Base-by-base conservation (phyloP, 2,797 vertebrate species). In the Sparidentex hasta region DNA sequence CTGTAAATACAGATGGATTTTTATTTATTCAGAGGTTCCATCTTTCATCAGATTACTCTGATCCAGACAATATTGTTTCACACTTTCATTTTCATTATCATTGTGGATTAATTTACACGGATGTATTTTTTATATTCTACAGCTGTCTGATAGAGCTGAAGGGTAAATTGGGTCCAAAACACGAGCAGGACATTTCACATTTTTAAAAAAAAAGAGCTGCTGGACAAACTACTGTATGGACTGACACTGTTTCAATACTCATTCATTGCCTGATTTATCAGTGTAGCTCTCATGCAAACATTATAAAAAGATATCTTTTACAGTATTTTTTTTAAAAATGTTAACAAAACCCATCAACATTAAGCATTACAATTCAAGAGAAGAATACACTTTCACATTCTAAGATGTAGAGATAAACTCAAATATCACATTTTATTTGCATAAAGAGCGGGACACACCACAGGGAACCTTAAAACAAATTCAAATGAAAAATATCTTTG, bases 401-500 rank as follows among this genome's bases (percentile, higher is more conserved):
- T 38, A 38, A 57, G 33, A 33, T 20, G 3, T n/a, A 38, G 57
- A 65, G 61, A 78, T 47, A 16, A 5, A 48, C 47, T 16, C n/a
- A 29, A 25, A 25, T 41, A n/a, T 18, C 2, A 18, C 14, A 66
- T 33, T 13, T 61, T 11, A 59, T 76, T 43, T 72, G 46, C 58
- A 75, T 78, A 52, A 50, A 61, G 18, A 66, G 41, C 17, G 4
- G 29, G 21, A 1, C 1, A 43, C 3, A 38, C 44, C 58, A 38
- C n/a, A 56, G 38, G 55, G 7, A 62, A 48, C 25, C 64, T 46
- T 63, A 38, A 85, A 88, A 78, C 65, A 85, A 72, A 80, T 69
- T 76, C 64, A 80, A 81, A 87, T 77, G 71, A 77, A 84, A 84
- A 75, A 71, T 12, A 79, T 81, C 78, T 71, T 38, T 47, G 41